Conservation (phyloP, 2,888 invertebrate species). For the Trichogramma dendrolimi region DNA sequence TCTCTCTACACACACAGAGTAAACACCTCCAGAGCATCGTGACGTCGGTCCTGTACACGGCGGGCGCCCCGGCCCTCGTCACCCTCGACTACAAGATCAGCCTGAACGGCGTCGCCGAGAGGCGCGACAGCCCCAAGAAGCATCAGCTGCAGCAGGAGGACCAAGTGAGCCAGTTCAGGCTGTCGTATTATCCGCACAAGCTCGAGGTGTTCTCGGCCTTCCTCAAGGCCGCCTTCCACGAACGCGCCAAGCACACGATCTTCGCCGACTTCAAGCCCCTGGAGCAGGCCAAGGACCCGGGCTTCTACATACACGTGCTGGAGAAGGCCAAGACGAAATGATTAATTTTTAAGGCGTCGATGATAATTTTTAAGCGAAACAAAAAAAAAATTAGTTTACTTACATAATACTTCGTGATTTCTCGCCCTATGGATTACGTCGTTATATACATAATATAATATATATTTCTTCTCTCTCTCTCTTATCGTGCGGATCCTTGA, state of each 20-base stretch:
- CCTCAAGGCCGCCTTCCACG: constrained; percentile 67
- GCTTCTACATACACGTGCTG: constrained; percentile 81
- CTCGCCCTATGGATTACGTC: too few species aligned
- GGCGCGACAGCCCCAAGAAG: constrained; percentile 32
- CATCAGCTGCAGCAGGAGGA: constrained; percentile 36
- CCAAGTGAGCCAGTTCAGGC: constrained; percentile 69
- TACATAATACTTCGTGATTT: too few species aligned
- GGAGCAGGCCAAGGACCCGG: constrained; percentile 63
- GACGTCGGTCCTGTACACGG: constrained; percentile 77
- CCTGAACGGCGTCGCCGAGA: constrained; percentile 41
- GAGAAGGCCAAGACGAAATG: constrained; percentile 55
- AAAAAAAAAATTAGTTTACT: constrained; percentile 1
- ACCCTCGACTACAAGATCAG: constrained; percentile 76
- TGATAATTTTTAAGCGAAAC: not conserved
- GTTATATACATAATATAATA: too few species aligned
- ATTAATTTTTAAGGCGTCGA: constrained; percentile 2
- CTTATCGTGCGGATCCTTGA: too few species aligned
- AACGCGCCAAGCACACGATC: constrained; percentile 63
- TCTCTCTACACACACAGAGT: constrained; percentile 66
- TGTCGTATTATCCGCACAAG: constrained; percentile 84
- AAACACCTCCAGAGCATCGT: constrained; percentile 77
- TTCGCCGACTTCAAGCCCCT: constrained; percentile 79
- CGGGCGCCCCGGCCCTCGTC: constrained; percentile 71
- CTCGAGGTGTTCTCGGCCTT: constrained; percentile 68
- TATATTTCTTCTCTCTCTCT: too few species aligned